phyloP scores from a whole-genome alignment of 2,113 vertebrate genomes.

The Desmodus rotundus region DNA sequence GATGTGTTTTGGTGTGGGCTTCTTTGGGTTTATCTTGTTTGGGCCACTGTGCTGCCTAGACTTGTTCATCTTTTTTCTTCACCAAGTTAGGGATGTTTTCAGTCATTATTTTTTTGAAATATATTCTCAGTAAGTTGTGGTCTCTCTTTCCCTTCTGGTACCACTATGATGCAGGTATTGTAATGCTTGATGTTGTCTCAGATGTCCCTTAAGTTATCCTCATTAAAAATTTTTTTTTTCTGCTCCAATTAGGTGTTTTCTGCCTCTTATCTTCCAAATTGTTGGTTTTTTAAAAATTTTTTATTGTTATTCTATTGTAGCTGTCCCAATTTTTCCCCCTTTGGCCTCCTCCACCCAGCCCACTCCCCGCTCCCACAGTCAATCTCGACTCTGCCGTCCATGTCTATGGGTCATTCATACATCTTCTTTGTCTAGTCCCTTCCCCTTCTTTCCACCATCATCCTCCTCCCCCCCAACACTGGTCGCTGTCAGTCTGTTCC shows the following conservation, averaged over 20 bases:
- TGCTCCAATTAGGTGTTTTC: not conserved
- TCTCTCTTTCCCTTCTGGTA: not conserved
- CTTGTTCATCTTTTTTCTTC: not conserved
- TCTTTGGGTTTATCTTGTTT: not conserved
- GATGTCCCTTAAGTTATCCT: not conserved
- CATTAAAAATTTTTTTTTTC: too few species aligned
- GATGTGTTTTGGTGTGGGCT: not conserved
- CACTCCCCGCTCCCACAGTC: too few species aligned
- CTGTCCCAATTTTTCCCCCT: too few species aligned
- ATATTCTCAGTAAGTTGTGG: not conserved
- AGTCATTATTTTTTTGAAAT: not conserved
- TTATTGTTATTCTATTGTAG: too few species aligned
- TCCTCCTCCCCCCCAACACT: too few species aligned
- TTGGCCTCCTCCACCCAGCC: too few species aligned
- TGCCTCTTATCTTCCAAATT: not conserved
- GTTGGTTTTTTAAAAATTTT: too few species aligned
- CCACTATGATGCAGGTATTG: not conserved
- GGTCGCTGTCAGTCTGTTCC: too few species aligned
- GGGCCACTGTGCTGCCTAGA: not conserved
- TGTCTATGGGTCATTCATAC: too few species aligned
- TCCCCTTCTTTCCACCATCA: too few species aligned
- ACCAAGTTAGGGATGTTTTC: not conserved
- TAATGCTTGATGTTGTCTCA: not conserved
- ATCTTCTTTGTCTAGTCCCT: too few species aligned
- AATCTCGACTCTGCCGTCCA: too few species aligned